These are phyloP conservation scores for Lepidochrysops patricia DNA, from an alignment of 2,888 invertebrate species.

Conservation along the genomic window DNA sequence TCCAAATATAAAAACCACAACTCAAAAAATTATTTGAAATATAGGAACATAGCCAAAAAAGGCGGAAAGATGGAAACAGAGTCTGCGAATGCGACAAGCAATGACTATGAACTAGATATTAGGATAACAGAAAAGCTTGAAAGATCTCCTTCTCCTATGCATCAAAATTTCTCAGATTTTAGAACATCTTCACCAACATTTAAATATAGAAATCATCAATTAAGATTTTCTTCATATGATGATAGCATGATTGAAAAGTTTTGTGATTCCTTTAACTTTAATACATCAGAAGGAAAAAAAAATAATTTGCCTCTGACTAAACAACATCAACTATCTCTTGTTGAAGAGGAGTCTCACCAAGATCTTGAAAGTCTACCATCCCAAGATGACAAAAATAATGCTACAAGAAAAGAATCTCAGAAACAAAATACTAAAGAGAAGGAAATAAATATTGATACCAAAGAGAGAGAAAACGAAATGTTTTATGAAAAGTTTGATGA, in stretches of 20 bases:
- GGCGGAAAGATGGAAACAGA: constrained; percentile 44
- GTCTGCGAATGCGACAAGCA: constrained; percentile 31
- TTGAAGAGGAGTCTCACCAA: constrained; percentile 68
- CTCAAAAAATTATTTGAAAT: constrained; percentile 49
- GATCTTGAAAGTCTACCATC: constrained; percentile 61
- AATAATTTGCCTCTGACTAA: constrained; percentile 48
- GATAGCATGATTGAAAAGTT: constrained; percentile 30
- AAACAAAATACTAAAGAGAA: constrained; percentile 6
- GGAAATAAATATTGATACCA: constrained; percentile 25
- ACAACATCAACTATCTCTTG: constrained; percentile 63
- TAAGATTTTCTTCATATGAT: constrained; percentile 52
- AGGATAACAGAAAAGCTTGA: constrained; percentile 47
- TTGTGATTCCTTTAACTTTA: constrained; percentile 38
- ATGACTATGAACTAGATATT: constrained; percentile 51
- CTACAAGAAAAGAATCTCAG: constrained; percentile 6
- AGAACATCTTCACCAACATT: constrained; percentile 44
- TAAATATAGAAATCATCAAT: constrained; percentile 45
- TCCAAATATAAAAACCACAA: constrained; percentile 45
- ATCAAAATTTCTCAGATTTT: constrained; percentile 34
- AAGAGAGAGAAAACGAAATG: constrained; percentile 42
- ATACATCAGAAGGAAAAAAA: constrained; percentile 40
- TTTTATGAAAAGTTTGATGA: constrained; percentile 56
- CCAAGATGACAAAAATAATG: constrained; percentile 26
- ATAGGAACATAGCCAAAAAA: constrained; percentile 48
- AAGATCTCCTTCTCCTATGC: constrained; percentile 39